These are phyloP conservation scores for Agapostemon virescens DNA, from an alignment of 2,888 invertebrate species.

Conservation along the genomic window DNA sequence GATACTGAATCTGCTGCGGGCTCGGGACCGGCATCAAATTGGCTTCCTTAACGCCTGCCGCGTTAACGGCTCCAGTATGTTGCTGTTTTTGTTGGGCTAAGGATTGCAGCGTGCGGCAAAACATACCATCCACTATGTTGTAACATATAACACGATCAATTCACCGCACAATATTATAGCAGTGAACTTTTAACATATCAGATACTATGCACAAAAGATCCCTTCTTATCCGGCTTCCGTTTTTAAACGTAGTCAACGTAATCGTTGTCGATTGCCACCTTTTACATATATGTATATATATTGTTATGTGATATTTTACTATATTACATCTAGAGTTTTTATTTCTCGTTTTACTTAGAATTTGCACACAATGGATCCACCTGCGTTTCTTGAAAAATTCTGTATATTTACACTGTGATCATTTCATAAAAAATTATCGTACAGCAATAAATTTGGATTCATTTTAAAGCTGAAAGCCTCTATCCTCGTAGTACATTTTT, in stretches of 20 bases:
- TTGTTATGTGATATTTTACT: background rate
- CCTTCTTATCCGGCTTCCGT: background rate
- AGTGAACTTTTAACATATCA: constrained; percentile 44
- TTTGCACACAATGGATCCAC: too few relatives aligned
- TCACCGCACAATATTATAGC: constrained; percentile 37
- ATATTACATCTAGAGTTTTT: background rate
- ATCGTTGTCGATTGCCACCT: background rate
- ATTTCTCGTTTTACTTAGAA: background rate
- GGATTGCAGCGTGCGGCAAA: constrained; percentile 84
- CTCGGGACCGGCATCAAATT: constrained; percentile 97
- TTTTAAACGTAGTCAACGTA: background rate
- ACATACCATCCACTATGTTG: constrained; percentile 83
- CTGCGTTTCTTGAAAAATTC: too few relatives aligned
- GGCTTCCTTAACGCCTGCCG: constrained; percentile 86
- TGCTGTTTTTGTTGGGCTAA: constrained; percentile 84
- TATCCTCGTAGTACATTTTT: too few relatives aligned
- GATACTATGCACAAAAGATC: constrained; percentile 5
- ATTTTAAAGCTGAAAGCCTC: too few relatives aligned
- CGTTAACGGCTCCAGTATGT: constrained; percentile 76
- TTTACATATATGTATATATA: background rate
- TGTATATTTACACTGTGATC: too few relatives aligned
- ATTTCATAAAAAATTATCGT: too few relatives aligned
- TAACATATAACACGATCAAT: constrained; percentile 54
- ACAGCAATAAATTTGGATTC: too few relatives aligned
- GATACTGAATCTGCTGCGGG: constrained; percentile 97